phyloP scores from a whole-genome alignment of 2,888 invertebrate species.

The Anthophora plumipes region DNA sequence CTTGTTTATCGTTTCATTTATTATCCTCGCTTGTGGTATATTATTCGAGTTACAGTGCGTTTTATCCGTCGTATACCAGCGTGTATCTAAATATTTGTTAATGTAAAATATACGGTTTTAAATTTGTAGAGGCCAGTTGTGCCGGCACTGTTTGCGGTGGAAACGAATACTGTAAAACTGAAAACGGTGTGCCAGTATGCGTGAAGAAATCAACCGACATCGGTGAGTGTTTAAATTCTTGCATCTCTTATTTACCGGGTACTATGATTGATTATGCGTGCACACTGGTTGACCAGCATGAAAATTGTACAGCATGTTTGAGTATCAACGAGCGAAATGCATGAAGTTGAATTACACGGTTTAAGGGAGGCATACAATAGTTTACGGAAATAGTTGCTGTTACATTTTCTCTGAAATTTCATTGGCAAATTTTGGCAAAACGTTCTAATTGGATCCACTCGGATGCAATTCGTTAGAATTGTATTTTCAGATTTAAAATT shows the following conservation, averaged over 20 bases:
- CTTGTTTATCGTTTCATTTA: too few relatives aligned
- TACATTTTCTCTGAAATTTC: slow-evolving; percentile 19
- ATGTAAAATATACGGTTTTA: neutral
- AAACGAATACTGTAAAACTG: slow-evolving; percentile 79
- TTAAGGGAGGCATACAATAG: slow-evolving; percentile 23
- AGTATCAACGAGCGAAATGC: slow-evolving; percentile 11
- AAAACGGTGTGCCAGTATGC: slow-evolving; percentile 78
- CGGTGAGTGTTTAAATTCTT: slow-evolving; percentile 76
- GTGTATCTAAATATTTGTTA: too few relatives aligned
- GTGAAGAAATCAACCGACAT: slow-evolving; percentile 74
- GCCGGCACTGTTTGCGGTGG: slow-evolving; percentile 74
- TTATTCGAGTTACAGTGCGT: too few relatives aligned
- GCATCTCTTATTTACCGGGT: neutral
- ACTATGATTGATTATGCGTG: slow-evolving; percentile 33
- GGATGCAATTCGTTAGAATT: too few relatives aligned
- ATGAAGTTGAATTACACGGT: slow-evolving; percentile 13
- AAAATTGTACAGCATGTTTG: slow-evolving; percentile 26
- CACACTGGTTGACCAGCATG: slow-evolving; percentile 6
- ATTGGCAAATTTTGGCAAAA: neutral
- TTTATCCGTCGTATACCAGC: too few relatives aligned
- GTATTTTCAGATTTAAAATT: neutral
- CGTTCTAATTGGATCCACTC: neutral
- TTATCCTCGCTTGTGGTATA: too few relatives aligned
- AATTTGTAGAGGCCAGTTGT: slow-evolving; percentile 74
- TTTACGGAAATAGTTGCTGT: slow-evolving; percentile 22